Percentiles rank a stretch among this genome's conserved stretches.
Evolutionary conservation across 2,113 vertebrate genomes (phyloP).

Genomic region (Caloenas nicobarica): DNA sequence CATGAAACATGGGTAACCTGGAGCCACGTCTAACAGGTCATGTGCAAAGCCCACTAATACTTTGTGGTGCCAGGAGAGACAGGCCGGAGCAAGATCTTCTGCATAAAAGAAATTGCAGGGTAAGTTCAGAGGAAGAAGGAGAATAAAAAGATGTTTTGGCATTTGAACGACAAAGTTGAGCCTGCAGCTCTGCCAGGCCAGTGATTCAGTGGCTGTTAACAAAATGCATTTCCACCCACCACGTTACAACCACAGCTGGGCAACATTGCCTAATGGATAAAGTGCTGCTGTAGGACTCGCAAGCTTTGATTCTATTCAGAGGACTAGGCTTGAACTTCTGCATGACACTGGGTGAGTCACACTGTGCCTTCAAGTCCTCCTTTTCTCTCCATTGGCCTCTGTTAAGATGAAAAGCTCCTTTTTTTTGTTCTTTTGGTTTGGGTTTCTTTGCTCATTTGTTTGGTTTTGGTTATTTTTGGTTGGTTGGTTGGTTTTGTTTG

Average conservation of each 20-base stretch:
- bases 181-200: not conserved
- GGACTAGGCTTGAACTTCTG: not conserved
- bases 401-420: not conserved
- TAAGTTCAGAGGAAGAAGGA: not conserved
- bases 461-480: too few species aligned
- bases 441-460: too few species aligned
- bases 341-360: accelerated
- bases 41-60: not conserved
- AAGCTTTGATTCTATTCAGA: not conserved
- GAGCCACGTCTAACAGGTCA: not conserved
- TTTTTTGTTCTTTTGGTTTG: too few species aligned
- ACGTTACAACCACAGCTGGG: not conserved
- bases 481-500: too few species aligned
- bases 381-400: not conserved
- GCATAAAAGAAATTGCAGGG: not conserved
- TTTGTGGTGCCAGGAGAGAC: not conserved
- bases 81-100: not conserved
- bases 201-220: not conserved
- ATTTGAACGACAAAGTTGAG: not conserved
- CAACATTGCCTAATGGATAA: not conserved
- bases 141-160: not conserved
- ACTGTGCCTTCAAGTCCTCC: not conserved
- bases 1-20: not conserved
- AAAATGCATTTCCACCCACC: not conserved
- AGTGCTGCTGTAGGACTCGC: not conserved